Conservation (phyloP, 2,113 vertebrate species). For the Nettapus auritus region DNA sequence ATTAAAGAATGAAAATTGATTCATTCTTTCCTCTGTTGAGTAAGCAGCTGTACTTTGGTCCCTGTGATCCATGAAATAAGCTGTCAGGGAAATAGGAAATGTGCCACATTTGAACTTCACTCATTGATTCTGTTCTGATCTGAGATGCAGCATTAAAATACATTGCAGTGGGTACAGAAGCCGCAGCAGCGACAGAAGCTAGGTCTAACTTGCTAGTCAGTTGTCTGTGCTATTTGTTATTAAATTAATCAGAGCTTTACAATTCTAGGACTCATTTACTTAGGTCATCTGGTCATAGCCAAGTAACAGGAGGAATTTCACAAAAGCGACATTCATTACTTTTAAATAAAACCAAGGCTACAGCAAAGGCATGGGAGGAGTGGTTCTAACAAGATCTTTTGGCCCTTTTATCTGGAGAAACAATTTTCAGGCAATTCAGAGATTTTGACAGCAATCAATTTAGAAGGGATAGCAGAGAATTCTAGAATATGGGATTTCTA, state of each 20-base stretch:
- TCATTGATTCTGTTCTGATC: conserved; percentile 20
- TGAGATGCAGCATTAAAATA: conserved; percentile 18
- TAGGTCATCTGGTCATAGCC: background rate
- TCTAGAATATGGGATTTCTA: background rate
- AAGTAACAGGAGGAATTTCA: background rate
- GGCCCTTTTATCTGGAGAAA: background rate
- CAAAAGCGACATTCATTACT: background rate
- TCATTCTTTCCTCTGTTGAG: conserved; percentile 76
- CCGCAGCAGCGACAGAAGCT: background rate
- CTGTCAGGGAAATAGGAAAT: conserved; percentile 74
- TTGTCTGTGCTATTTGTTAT: conserved; percentile 1
- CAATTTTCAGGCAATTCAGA: background rate
- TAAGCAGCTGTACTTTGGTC: conserved; percentile 74
- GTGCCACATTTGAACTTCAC: conserved; percentile 67
- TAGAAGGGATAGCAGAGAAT: background rate
- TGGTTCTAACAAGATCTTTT: background rate
- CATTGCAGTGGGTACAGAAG: background rate
- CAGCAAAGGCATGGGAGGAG: background rate
- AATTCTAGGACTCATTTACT: conserved; percentile 5
- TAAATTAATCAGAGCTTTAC: conserved; percentile 24
- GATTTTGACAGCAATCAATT: background rate
- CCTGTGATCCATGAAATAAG: conserved; percentile 81
- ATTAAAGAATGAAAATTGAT: conserved; percentile 77
- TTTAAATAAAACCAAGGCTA: background rate
- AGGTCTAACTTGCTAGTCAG: background rate